Base-by-base conservation (phyloP, 2,113 vertebrate species). In the Nothobranchius furzeri region DNA sequence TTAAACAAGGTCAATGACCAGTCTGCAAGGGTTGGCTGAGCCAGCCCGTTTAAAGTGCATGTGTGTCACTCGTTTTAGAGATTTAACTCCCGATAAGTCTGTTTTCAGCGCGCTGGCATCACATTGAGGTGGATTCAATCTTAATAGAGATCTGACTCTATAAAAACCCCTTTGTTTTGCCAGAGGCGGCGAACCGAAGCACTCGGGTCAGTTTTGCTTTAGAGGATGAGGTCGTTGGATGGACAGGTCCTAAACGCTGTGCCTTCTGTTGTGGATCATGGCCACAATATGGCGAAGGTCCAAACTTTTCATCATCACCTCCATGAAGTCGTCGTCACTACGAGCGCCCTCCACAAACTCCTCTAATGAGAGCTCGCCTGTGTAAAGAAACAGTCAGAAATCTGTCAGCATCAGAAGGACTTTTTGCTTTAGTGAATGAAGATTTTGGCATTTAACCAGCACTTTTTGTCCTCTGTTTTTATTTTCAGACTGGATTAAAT, bases 261-360 rank as follows among this genome's bases (percentile, higher is more conserved):
- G 92, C 64, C 95, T 91, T 64, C 95, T 91, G 71, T 85, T 95
- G 90, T 96, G 93, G 81, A 96, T 95, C 94, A 95, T 95, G 56
- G 95, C 88, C 78, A 95, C 89, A 2, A 96, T 96, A 89, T 96
- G 95, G 12, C 89, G 84, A 46, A 96, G 92, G 81, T 96, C 95
- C 85, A 96, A 76, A 67, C 94, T 96, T 64, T 95, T 96, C 87
- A 96, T 94, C 95, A 96, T 95, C 78, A 96, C 94, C 47, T 95
- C 94, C 95, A 94, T 95, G 88, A 96, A 96, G 25, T 95, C 95
- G 1, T 92, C 87, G 0, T 96, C 95, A 15, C 83, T 93, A 37
- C 92, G 93, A 12, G 95, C 95, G 1, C 95, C 95, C 12, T 93
- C 94, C 70, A 96, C 94, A 78, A 96, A 96, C 89, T 96, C 95